Base-by-base conservation (phyloP, 1,140 invertebrate genomes). In the Caerostris darwini region DNA sequence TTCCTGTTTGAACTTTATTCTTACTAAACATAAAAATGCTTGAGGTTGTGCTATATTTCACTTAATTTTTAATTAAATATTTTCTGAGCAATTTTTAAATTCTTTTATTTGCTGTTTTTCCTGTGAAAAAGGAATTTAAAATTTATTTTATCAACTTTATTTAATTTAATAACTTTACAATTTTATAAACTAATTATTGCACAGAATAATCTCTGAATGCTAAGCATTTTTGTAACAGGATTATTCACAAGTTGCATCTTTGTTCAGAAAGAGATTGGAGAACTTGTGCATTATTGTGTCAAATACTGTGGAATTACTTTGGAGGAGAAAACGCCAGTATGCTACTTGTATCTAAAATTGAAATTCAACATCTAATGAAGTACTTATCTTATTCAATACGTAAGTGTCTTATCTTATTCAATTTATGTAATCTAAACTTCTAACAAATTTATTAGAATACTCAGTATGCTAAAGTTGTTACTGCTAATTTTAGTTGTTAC, bases 281-380 rank as follows among this genome's bases (percentile, higher is more conserved):
- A 93, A 93, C 91, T 1, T 93, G 34, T 7, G 53, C 82, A 57
- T 6, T 93, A n/a, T 17, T 93, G 3, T 87, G 82, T 7, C 91
- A 93, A 58, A 86, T 93, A 50, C 83, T 93, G 50, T 93, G 82
- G 91, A 93, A 93, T 50, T 93, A 86, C 17, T 93, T 34, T 54
- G 53, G 53, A 56, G 50, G 82, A 54, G 50, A 69, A 50, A 93
- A 71, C 71, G 81, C 57, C 7, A 17, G 61, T 53, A 19, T 5
- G 12, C 5, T n/a, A 14, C 12, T 12, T 50, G 50, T 86, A 53
- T 86, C 82, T 19, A 87, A 93, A 69, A 86, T 86, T 10, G 91
- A 93, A 86, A 53, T 50, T 17, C 59, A 93, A 34, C 91, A 93
- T 86, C 71, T 93, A 53, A 67, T 93, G 17, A 93, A 93, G n/a